Percentiles rank a stretch among this genome's conserved stretches.
phyloP scores from a whole-genome alignment of 2,888 invertebrate species.

The Camponotus fellah region DNA sequence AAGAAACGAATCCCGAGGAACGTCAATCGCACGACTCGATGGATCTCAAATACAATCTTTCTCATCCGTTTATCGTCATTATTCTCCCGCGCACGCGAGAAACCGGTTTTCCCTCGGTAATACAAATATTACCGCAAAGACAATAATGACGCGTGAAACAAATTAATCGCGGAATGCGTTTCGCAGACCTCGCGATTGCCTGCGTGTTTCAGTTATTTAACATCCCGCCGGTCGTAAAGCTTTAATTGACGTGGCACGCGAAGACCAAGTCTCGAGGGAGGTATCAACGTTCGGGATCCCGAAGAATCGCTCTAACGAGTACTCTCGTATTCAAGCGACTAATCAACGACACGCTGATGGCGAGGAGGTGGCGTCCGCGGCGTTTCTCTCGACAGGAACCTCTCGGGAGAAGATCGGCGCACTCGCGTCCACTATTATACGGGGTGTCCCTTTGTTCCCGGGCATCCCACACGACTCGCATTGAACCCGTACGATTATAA shows the following conservation, averaged over 20 bases:
- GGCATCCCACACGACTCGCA: conserved; percentile 79
- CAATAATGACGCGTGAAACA: conserved; percentile 41
- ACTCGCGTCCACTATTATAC: conserved; percentile 57
- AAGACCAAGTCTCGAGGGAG: background rate
- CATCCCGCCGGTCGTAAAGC: conserved; percentile 33
- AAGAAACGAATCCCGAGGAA: conserved; percentile 6
- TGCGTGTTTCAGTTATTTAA: conserved; percentile 19
- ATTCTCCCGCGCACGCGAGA: background rate
- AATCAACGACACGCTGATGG: conserved; percentile 48
- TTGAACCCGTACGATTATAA: conserved; percentile 81
- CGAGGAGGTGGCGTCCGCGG: conserved; percentile 58
- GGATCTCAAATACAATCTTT: conserved; percentile 14
- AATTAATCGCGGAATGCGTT: conserved; percentile 41
- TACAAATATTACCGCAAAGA: conserved; percentile 40
- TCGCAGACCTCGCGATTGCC: background rate
- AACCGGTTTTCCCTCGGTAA: conserved; percentile 21
- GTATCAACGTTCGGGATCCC: conserved; percentile 29
- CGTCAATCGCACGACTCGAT: background rate
- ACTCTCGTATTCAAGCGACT: conserved; percentile 52
- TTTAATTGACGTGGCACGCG: conserved; percentile 22
- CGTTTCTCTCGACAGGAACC: conserved; percentile 3
- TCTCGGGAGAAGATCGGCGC: conserved; percentile 18
- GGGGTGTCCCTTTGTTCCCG: conserved; percentile 76
- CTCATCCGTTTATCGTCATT: background rate
- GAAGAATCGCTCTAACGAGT: conserved; percentile 53